Conservation (phyloP, 2,113 vertebrate genomes). For the Gambusia holbrooki region DNA sequence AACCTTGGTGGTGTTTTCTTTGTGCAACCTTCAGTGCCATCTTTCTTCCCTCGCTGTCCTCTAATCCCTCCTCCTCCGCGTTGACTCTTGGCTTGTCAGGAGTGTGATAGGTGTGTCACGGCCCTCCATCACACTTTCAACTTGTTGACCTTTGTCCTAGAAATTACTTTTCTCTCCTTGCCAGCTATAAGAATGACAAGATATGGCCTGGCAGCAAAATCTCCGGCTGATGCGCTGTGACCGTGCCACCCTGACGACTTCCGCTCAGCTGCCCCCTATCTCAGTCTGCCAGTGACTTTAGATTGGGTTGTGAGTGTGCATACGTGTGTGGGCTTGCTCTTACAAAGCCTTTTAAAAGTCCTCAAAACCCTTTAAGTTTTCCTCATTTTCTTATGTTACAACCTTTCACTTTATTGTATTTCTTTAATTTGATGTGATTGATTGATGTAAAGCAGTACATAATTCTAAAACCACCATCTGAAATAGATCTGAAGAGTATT, state of each 20-base stretch:
- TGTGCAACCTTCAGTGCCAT: slow-evolving; percentile 25
- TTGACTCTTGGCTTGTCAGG: slow-evolving; percentile 43
- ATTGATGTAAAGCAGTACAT: background rate
- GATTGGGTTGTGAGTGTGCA: slow-evolving; percentile 27
- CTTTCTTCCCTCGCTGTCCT: slow-evolving; percentile 13
- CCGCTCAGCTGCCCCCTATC: slow-evolving; percentile 45
- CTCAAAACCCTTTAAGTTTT: background rate
- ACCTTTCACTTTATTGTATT: background rate
- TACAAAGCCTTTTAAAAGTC: background rate
- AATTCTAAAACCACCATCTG: background rate
- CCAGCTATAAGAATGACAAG: slow-evolving; percentile 62
- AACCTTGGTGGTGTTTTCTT: slow-evolving; percentile 44
- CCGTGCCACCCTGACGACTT: slow-evolving; percentile 52
- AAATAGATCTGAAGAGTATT: too few relatives aligned
- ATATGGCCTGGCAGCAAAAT: slow-evolving; percentile 68
- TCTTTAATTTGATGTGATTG: background rate
- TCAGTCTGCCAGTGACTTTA: slow-evolving; percentile 40
- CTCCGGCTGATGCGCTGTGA: slow-evolving; percentile 65
- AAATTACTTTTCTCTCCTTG: slow-evolving; percentile 62
- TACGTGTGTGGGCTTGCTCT: slow-evolving; percentile 9
- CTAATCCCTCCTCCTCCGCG: slow-evolving; percentile 29
- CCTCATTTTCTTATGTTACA: background rate
- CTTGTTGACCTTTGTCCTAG: slow-evolving; percentile 76
- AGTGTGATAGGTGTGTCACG: slow-evolving; percentile 76
- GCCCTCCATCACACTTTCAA: slow-evolving; percentile 69